Evolutionary conservation across 2,797 vertebrate genomes (phyloP).

Genomic region (Megaceryle alcyon): DNA sequence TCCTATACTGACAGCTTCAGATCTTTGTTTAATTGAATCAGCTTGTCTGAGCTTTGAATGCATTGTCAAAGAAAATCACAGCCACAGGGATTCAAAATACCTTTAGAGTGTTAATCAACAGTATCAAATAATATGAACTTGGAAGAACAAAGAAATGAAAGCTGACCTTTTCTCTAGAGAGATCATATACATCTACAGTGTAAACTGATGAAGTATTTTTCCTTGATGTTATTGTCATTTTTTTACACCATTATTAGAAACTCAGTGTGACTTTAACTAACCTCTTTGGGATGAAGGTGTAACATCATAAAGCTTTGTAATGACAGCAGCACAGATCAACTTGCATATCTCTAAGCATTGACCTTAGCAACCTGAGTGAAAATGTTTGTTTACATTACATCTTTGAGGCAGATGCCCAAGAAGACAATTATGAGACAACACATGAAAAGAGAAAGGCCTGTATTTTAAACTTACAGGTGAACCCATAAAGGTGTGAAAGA

Average conservation of each 20-base stretch:
- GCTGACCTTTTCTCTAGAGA: conserved; percentile 3
- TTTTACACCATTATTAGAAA: not conserved
- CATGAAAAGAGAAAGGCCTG: not conserved
- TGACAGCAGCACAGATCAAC: not conserved
- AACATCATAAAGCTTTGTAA: not conserved
- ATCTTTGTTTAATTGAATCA: conserved; percentile 54
- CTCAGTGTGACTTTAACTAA: not conserved
- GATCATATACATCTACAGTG: not conserved
- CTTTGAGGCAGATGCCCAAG: not conserved
- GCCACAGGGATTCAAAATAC: not conserved
- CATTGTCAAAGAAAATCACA: conserved; percentile 55
- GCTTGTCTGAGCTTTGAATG: conserved; percentile 32
- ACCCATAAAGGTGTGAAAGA: not conserved
- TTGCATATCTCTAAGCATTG: not conserved
- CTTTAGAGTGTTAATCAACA: conserved; percentile 23
- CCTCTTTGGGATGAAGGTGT: not conserved
- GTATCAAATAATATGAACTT: not conserved
- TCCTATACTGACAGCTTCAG: conserved; percentile 23
- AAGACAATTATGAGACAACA: not conserved
- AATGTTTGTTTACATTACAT: not conserved
- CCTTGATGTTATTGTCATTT: not conserved
- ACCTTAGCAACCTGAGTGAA: not conserved
- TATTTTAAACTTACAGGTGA: not conserved
- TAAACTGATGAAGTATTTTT: conserved; percentile 8
- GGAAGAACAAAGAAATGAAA: conserved; percentile 30